phyloP scores from a whole-genome alignment of 2,797 vertebrate species.

The Dicrostonyx torquatus region DNA sequence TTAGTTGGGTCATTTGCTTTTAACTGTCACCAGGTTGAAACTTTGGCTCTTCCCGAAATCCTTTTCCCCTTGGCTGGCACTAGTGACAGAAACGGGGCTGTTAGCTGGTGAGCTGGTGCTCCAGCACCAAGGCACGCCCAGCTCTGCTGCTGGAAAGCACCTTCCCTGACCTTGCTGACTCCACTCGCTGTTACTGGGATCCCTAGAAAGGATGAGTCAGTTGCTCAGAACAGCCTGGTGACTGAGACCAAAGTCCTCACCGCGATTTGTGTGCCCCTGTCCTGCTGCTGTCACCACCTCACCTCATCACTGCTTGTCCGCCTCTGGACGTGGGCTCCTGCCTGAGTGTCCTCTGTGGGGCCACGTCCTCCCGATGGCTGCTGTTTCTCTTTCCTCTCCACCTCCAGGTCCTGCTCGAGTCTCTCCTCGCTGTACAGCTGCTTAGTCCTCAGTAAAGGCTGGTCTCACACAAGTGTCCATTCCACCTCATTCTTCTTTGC shows the following conservation, averaged over 20 bases:
- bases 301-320: background rate
- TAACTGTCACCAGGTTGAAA: slow-evolving; percentile 1
- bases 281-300: background rate
- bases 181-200: background rate
- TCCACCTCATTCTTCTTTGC: background rate
- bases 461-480: no score
- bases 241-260: background rate
- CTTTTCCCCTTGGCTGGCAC: background rate
- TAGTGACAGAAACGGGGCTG: background rate
- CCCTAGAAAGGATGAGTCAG: background rate
- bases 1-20: background rate
- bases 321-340: background rate
- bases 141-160: background rate
- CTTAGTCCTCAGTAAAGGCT: background rate
- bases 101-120: background rate
- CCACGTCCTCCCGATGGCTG: background rate
- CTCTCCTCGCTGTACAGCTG: background rate
- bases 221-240: background rate
- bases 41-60: background rate
- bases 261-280: background rate
- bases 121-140: background rate
- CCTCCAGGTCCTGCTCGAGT: background rate
- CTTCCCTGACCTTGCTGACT: background rate
- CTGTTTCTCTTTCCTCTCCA: background rate
- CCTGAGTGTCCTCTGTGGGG: background rate